Base-by-base conservation (phyloP, 2,888 invertebrate species). In the Oscheius onirici region DNA sequence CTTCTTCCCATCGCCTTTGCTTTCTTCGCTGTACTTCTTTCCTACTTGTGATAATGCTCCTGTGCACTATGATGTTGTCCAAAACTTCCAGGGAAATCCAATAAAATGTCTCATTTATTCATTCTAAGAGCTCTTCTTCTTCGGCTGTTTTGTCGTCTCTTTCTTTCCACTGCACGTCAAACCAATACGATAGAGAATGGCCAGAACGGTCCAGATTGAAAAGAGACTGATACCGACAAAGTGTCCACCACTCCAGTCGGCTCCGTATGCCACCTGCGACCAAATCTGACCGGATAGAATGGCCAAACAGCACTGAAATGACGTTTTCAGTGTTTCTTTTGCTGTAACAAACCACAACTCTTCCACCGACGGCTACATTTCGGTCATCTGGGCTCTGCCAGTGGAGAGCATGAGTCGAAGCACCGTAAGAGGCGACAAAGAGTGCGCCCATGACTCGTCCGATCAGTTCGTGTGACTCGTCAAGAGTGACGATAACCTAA, bases 221-320 rank as follows among this genome's bases (percentile, higher is more conserved):
- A 87, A 87, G 15, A 87, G 77, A 10, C 76, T 75, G 73, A 87
- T 87, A 22, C 87, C 80, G 28, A 86, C 80, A 86, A 86, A 87
- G 69, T 87, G 87, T 24, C 77, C 78, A 49, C 79, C 83, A 13
- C 81, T 78, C 87, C 87, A 87, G 66, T 83, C 78, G 11, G 74
- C 57, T 17, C 20, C 65, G 69, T 85, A 85, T 43, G 84, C 83
- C 57, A 77, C 57, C 73, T 87, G 87, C 1, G 86, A 86, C 86
- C 86, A 87, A 22, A 87, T 65, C 72, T 87, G 87, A 10, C 82
- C 87, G 1, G 78, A 77, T 24, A 87, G 80, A 68, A 87, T 87
- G 34, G 80, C 74, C 40, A 83, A 20, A 58, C 86, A 86, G 69
- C 83, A 83, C 74, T 83, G 73, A 71, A 83, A 74, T 28, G 34